phyloP scores from a whole-genome alignment of 1,140 invertebrate species.

The Chironomus striatipennis region DNA sequence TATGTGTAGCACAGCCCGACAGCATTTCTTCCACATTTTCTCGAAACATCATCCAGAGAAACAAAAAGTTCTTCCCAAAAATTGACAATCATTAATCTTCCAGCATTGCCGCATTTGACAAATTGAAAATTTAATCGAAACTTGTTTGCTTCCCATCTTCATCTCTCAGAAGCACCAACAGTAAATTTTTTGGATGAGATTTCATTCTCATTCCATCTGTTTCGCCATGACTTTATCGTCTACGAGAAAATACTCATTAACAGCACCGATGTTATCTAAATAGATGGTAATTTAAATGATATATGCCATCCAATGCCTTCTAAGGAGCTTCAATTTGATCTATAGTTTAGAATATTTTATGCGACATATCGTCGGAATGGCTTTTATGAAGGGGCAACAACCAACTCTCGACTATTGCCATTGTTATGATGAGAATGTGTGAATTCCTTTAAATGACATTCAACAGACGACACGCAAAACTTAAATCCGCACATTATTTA shows the following conservation, averaged over 20 bases:
- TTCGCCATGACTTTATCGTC: background rate
- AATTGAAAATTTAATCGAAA: conserved; percentile 19
- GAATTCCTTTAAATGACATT: too few species aligned
- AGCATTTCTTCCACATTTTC: too few species aligned
- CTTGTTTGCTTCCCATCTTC: background rate
- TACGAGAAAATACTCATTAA: background rate
- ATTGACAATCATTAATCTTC: conserved; percentile 19
- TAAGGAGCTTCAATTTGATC: background rate
- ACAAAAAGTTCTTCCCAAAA: background rate
- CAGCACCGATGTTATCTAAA: conserved; percentile 20
- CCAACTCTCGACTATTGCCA: too few species aligned
- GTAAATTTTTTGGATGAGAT: background rate
- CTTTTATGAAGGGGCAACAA: too few species aligned
- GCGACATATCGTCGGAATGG: background rate
- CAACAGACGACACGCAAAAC: too few species aligned
- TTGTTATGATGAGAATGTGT: too few species aligned
- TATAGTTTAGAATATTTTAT: conserved; percentile 22
- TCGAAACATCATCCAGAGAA: too few species aligned
- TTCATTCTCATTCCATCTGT: background rate
- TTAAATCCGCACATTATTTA: too few species aligned
- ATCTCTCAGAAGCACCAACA: background rate
- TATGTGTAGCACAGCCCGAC: too few species aligned
- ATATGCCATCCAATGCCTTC: background rate
- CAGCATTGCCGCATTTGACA: background rate
- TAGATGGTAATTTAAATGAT: conserved; percentile 21